Conservation (phyloP, 2,888 invertebrate genomes). For the Cancer borealis region DNA sequence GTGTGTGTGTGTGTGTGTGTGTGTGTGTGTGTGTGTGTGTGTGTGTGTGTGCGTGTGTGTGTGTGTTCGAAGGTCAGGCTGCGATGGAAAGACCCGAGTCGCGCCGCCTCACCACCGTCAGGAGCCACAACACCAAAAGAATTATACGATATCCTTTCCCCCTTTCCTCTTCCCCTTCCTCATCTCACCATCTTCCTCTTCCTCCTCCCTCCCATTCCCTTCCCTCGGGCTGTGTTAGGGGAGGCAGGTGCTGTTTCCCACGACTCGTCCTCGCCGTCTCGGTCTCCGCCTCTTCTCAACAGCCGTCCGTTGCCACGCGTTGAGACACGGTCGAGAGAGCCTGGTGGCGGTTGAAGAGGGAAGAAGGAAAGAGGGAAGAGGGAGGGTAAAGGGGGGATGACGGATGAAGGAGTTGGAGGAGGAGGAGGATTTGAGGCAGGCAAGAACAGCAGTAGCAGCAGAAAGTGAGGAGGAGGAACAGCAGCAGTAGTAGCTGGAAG, state of each 20-base stretch:
- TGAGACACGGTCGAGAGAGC: slow-evolving; percentile 23
- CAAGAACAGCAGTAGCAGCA: neutral
- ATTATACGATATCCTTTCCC: neutral
- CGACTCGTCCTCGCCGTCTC: neutral
- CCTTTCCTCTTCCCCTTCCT: slow-evolving; percentile 18
- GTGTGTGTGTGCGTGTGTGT: slow-evolving; percentile 45
- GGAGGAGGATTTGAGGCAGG: neutral
- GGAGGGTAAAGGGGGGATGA: neutral
- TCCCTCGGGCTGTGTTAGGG: neutral
- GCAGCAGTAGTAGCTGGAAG: neutral
- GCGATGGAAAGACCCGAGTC: neutral
- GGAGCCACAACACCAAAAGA: neutral
- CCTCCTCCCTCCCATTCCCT: neutral
- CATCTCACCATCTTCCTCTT: neutral
- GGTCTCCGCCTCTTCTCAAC: neutral
- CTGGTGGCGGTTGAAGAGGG: slow-evolving; percentile 23
- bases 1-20: slow-evolving; percentile 43
- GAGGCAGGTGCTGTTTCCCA: slow-evolving; percentile 32
- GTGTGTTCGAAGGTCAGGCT: neutral
- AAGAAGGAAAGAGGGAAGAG: neutral
- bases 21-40: slow-evolving; percentile 47
- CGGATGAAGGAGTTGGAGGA: slow-evolving; percentile 6
- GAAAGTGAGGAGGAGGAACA: neutral
- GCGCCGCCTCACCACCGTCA: neutral
- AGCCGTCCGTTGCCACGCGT: neutral